A percentile compares a stretch with the other conserved stretches of the same genome.
Conservation (phyloP, 2,888 invertebrate species). For the Pocota personata region DNA sequence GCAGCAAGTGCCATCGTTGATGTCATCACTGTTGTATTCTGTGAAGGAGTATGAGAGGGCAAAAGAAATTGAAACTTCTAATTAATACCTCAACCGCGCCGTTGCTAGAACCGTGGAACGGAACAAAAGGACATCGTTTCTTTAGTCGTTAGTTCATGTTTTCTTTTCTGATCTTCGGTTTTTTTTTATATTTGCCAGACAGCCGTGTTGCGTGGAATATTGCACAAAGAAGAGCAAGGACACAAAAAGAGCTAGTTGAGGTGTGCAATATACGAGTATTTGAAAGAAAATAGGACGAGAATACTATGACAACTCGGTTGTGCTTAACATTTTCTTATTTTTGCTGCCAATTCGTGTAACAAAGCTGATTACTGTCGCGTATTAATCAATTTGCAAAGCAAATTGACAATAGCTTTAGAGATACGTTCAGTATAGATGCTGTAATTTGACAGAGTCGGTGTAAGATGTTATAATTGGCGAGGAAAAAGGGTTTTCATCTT, state of each 20-base stretch:
- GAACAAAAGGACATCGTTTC: slow-evolving; percentile 67
- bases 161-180: slow-evolving; percentile 11
- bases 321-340: slow-evolving; percentile 15
- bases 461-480: slow-evolving; percentile 48
- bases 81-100: slow-evolving; percentile 63
- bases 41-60: slow-evolving; percentile 39
- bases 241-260: slow-evolving; percentile 7
- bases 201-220: slow-evolving; percentile 24
- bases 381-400: slow-evolving; percentile 72
- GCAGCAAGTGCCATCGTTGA: slow-evolving; percentile 58
- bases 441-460: slow-evolving; percentile 40
- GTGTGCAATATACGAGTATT: slow-evolving; percentile 56
- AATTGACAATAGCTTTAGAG: slow-evolving; percentile 61
- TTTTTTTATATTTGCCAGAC: slow-evolving; percentile 17
- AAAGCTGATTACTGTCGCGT: slow-evolving; percentile 71
- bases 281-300: slow-evolving; percentile 15
- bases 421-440: slow-evolving; percentile 45
- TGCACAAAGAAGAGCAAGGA: slow-evolving; percentile 4
- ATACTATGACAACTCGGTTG: slow-evolving; percentile 14
- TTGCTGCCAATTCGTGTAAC: slow-evolving; percentile 41
- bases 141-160: slow-evolving; percentile 55
- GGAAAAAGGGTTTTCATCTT: slow-evolving; percentile 25
- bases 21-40: slow-evolving; percentile 52
- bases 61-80: slow-evolving; percentile 73
- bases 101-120: slow-evolving; percentile 5